phyloP scores from a whole-genome alignment of 64 coral and sea anemone genomes.

The Stichodactyla helianthus region DNA sequence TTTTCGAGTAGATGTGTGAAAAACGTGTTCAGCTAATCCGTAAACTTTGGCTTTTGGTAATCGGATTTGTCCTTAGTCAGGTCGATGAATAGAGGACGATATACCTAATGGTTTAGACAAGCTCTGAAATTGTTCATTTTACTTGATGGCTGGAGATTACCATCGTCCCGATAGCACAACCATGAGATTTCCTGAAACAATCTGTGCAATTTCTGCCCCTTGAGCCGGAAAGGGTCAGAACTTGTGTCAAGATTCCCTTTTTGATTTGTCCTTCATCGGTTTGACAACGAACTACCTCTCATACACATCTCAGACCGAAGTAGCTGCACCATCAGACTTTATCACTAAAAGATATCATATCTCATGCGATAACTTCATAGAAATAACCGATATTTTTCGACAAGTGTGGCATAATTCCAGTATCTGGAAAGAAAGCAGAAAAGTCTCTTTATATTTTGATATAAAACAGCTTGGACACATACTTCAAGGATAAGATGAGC shows the following conservation, averaged over 20 bases:
- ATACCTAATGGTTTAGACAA: slow-evolving; percentile 52
- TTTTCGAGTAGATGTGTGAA: slow-evolving; percentile 14
- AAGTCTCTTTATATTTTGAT: not conserved
- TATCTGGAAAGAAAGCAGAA: not conserved
- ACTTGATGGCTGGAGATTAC: not conserved
- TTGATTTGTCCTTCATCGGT: slow-evolving; percentile 9
- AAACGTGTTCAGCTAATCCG: slow-evolving; percentile 2
- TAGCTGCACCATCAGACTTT: not conserved
- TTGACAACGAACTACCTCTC: not conserved
- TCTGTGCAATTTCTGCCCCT: slow-evolving; percentile 30
- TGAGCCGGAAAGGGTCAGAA: slow-evolving; percentile 15
- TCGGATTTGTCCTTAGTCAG: slow-evolving; percentile 48
- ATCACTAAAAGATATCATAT: not conserved
- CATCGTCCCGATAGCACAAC: not conserved
- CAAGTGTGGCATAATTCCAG: not conserved
- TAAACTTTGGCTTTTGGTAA: slow-evolving; percentile 35
- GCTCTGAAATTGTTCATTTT: slow-evolving; percentile 1
- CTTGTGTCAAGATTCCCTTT: slow-evolving; percentile 27
- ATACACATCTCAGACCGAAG: not conserved
- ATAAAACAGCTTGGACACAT: slow-evolving; percentile 9
- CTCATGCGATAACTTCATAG: not conserved
- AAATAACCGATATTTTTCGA: not conserved
- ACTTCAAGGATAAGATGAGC: slow-evolving; percentile 15
- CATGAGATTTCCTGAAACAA: slow-evolving; percentile 29
- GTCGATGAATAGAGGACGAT: slow-evolving; percentile 33